Evolutionary conservation across 2,888 invertebrate species (phyloP).

Genomic region (Crocallis elinguaria): DNA sequence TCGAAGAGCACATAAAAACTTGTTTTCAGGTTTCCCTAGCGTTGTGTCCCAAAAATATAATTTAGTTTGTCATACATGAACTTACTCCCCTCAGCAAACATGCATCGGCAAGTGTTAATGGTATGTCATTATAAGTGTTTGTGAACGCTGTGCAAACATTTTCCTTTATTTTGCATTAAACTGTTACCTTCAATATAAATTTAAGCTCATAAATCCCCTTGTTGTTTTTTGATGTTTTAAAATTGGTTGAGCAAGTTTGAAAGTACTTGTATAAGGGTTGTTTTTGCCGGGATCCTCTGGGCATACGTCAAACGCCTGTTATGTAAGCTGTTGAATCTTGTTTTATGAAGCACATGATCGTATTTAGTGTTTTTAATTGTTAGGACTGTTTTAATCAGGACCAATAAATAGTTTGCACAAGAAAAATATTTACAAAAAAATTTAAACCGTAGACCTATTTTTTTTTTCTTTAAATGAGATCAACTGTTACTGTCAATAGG

Average conservation of each 20-base stretch:
- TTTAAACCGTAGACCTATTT: no score
- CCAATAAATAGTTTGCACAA: no score
- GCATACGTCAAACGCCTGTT: no score
- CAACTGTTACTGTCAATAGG: no score
- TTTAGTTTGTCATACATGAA: conserved; percentile 56
- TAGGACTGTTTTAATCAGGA: no score
- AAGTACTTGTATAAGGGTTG: neutral
- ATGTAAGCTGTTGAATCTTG: no score
- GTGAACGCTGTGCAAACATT: conserved; percentile 28
- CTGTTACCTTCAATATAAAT: conserved; percentile 6
- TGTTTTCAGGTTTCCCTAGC: neutral
- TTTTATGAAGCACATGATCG: no score
- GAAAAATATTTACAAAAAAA: no score
- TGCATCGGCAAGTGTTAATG: conserved; percentile 59
- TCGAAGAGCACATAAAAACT: no score
- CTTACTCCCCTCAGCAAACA: conserved; percentile 57
- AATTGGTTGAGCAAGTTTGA: neutral
- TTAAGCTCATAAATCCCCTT: neutral
- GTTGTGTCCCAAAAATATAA: conserved; percentile 42
- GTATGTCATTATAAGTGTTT: conserved; percentile 44
- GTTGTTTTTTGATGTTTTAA: neutral
- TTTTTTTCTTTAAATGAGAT: no score
- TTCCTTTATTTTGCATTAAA: conserved; percentile 34
- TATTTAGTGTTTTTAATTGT: no score
- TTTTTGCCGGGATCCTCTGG: no score